Evolutionary conservation across 2,113 vertebrate genomes (phyloP).

Genomic region (Onychostruthus taczanowskii): DNA sequence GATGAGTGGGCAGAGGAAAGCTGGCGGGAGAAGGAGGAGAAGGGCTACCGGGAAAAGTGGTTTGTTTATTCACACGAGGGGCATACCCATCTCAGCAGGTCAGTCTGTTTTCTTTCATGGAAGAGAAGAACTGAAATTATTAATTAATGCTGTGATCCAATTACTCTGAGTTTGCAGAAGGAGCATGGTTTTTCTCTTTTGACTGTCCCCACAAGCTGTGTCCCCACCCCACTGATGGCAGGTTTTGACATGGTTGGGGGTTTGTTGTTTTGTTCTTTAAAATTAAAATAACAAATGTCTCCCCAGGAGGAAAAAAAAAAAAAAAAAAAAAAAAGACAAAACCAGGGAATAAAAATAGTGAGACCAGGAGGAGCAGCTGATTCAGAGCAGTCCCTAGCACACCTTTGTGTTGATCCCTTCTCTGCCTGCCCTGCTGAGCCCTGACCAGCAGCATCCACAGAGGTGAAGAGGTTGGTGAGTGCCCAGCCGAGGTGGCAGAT

Average conservation of each 20-base stretch:
- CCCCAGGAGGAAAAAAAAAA: background rate
- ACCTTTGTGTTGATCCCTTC: background rate
- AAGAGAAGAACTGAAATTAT: conserved; percentile 47
- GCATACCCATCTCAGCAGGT: background rate
- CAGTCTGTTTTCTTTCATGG: conserved; percentile 24
- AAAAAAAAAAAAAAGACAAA: background rate
- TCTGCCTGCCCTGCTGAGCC: background rate
- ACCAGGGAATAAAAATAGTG: background rate
- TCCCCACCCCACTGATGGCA: background rate
- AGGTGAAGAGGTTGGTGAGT: background rate
- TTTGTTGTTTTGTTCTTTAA: background rate
- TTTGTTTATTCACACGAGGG: background rate
- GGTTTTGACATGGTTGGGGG: background rate
- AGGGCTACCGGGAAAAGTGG: background rate
- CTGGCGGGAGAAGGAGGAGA: background rate
- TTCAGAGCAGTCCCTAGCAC: background rate
- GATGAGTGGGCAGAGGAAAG: background rate
- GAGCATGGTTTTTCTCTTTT: conserved; percentile 30
- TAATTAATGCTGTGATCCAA: conserved; percentile 46
- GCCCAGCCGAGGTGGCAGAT: background rate
- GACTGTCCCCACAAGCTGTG: background rate
- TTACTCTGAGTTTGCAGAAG: conserved; percentile 39
- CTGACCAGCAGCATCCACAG: background rate
- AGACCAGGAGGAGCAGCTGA: background rate
- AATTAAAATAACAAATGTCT: background rate